Evolutionary conservation across 2,888 invertebrate species (phyloP).

Genomic region (Hemaris fuciformis): DNA sequence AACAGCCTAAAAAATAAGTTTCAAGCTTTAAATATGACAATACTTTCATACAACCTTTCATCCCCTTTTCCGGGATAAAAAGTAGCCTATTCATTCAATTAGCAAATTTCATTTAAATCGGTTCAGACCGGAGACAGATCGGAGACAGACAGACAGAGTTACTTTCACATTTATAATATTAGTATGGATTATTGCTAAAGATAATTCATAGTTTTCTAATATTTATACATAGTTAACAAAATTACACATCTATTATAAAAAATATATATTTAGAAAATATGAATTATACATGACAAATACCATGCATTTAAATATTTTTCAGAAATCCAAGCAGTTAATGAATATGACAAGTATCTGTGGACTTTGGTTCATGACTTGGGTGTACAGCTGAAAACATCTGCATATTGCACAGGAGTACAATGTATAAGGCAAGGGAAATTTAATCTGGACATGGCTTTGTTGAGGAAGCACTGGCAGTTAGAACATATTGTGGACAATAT

Average conservation of each 20-base stretch:
- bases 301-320: slow-evolving; percentile 24
- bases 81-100: too few relatives aligned
- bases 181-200: too few relatives aligned
- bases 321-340: slow-evolving; percentile 95
- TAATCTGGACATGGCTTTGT: slow-evolving; percentile 86
- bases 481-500: slow-evolving; percentile 86
- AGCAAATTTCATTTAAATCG: too few relatives aligned
- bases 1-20: too few relatives aligned
- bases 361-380: slow-evolving; percentile 92
- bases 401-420: slow-evolving; percentile 89
- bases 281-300: not conserved
- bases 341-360: slow-evolving; percentile 88
- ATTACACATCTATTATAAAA: not conserved
- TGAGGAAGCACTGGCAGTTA: slow-evolving; percentile 91
- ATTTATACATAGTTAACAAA: too few relatives aligned
- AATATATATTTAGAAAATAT: not conserved
- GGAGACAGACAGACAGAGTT: too few relatives aligned
- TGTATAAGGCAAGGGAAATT: slow-evolving; percentile 93
- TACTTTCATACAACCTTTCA: too few relatives aligned
- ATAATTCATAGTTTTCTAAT: too few relatives aligned
- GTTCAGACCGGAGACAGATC: too few relatives aligned
- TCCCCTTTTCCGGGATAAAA: too few relatives aligned
- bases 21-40: too few relatives aligned
- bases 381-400: slow-evolving; percentile 87
- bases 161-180: too few relatives aligned